phyloP scores from a whole-genome alignment of 2,797 vertebrate species.

The Macrochelys suwanniensis region DNA sequence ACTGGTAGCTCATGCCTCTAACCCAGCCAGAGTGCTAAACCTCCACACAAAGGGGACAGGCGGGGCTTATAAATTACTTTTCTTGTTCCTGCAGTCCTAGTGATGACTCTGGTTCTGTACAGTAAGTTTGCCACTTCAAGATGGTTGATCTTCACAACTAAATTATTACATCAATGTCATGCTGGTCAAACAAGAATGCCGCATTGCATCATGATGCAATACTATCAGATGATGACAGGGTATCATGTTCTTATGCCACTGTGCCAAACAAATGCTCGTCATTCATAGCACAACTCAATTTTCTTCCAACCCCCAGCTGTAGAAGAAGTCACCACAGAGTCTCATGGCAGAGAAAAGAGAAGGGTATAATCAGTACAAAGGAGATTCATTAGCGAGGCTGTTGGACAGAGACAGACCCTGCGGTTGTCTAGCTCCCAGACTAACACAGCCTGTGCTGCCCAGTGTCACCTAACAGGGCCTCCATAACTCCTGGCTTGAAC shows the following conservation, averaged over 20 bases:
- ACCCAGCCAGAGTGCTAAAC: not conserved
- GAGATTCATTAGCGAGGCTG: not conserved
- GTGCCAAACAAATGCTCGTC: rapidly evolving
- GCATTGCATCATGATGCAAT: not conserved
- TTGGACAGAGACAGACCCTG: rapidly evolving
- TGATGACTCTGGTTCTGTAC: not conserved
- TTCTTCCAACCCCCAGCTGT: not conserved
- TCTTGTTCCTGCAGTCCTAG: not conserved
- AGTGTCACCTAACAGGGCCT: not conserved
- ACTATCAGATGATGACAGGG: not conserved
- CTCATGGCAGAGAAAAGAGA: not conserved
- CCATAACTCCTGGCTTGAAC: not conserved
- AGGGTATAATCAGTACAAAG: not conserved
- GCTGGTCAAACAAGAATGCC: not conserved
- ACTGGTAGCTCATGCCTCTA: rapidly evolving
- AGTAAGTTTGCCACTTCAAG: not conserved
- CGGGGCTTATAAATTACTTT: not conserved
- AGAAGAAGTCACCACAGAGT: rapidly evolving
- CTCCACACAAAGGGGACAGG: not conserved
- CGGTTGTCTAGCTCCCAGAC: not conserved
- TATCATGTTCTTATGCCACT: not conserved
- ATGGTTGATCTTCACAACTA: not conserved
- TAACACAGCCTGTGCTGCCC: not conserved
- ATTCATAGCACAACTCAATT: not conserved
- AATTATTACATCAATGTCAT: not conserved